Conservation (phyloP, 2,888 invertebrate genomes). For the Helleia helle region DNA sequence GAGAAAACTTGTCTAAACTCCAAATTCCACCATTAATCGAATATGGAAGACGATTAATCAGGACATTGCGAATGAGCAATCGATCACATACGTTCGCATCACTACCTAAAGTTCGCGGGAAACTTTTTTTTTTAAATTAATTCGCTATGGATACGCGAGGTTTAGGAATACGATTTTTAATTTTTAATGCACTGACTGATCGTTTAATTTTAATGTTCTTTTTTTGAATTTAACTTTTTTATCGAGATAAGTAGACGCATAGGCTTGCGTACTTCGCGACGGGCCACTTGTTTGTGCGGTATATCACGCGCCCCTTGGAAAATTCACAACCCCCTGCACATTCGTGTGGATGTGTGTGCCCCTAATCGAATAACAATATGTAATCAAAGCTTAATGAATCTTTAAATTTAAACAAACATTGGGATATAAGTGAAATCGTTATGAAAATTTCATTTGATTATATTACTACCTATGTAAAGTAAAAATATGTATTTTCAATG, state of each 20-base stretch:
- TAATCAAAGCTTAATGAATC: constrained; percentile 55
- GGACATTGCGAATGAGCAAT: constrained; percentile 34
- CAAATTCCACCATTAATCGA: constrained; percentile 53
- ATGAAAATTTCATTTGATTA: too few relatives aligned
- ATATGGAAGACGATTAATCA: constrained; percentile 44
- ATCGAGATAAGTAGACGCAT: constrained; percentile 33
- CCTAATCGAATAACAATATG: constrained; percentile 56
- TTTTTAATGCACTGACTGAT: not conserved
- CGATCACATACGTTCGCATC: constrained; percentile 24
- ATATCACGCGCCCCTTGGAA: constrained; percentile 52
- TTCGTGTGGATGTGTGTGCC: constrained; percentile 31
- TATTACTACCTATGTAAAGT: too few relatives aligned
- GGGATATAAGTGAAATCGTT: too few relatives aligned
- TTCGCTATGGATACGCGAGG: not conserved
- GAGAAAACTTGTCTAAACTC: constrained; percentile 52
- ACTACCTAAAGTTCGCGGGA: constrained; percentile 20
- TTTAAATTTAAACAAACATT: constrained; percentile 36
- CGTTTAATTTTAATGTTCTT: not conserved
- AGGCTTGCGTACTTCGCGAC: constrained; percentile 60
- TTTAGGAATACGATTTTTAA: not conserved
- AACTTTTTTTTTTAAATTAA: constrained; percentile 15
- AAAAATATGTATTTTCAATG: too few relatives aligned
- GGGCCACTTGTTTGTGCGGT: constrained; percentile 61
- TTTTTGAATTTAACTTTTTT: not conserved
- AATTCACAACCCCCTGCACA: constrained; percentile 54